Conservation (phyloP, 2,113 vertebrate species). For the Astatoreochromis straeleni region DNA sequence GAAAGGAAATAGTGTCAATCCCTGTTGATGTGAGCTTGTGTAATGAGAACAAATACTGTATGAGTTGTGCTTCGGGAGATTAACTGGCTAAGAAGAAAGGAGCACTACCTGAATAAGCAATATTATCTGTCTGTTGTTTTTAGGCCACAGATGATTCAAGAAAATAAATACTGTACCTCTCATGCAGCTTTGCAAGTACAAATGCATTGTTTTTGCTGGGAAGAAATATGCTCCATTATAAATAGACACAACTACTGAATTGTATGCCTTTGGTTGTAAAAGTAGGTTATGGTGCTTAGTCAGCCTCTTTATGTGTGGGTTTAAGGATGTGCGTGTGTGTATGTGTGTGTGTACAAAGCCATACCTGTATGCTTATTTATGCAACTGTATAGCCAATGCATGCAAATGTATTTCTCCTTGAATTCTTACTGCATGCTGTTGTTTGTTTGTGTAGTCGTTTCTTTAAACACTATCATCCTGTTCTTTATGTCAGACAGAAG, state of each 20-base stretch:
- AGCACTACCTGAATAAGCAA: constrained; percentile 41
- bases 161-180: constrained; percentile 34
- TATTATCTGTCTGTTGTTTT: constrained; percentile 39
- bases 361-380: not conserved
- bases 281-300: constrained; percentile 44
- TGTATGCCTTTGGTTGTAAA: constrained; percentile 21
- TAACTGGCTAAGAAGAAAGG: constrained; percentile 32
- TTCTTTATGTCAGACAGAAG: not conserved
- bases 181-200: constrained; percentile 12
- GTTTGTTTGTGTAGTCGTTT: not conserved
- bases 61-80: constrained; percentile 33
- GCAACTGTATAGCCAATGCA: not conserved
- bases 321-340: not conserved
- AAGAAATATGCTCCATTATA: constrained; percentile 36
- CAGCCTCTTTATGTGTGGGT: constrained; percentile 8
- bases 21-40: constrained; percentile 20
- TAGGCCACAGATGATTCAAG: constrained; percentile 39
- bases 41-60: constrained; percentile 30
- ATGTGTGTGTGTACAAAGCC: not conserved
- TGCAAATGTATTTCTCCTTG: not conserved
- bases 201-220: constrained; percentile 13
- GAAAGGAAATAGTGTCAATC: constrained; percentile 29
- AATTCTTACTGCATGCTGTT: not conserved
- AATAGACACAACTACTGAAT: constrained; percentile 36
- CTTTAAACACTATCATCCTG: not conserved